phyloP scores from a whole-genome alignment of 35 echinoderm and acorn worm species.

The Hemicentrotus pulcherrimus region DNA sequence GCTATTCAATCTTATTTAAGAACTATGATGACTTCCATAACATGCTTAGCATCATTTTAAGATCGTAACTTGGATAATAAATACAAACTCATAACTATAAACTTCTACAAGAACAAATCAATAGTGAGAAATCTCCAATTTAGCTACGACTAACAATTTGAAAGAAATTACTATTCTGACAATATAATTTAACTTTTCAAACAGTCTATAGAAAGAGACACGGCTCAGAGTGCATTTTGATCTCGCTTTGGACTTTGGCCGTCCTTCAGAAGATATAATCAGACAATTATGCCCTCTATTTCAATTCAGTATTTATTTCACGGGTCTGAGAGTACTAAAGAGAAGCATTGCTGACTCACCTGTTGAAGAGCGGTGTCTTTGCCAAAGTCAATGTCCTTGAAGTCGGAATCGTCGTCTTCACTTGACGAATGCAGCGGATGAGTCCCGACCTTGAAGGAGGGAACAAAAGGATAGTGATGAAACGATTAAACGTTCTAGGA shows the following conservation, averaged over 20 bases:
- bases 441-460: conserved; percentile 79
- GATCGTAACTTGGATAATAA: background rate
- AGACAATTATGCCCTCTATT: too few species aligned
- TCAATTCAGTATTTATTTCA: background rate
- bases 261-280: background rate
- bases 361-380: conserved; percentile 91
- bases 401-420: conserved; percentile 94
- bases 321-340: background rate
- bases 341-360: conserved; percentile 59
- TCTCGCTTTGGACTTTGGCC: background rate
- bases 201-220: background rate
- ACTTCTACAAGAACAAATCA: background rate
- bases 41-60: background rate
- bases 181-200: background rate
- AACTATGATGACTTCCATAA: background rate
- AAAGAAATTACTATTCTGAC: background rate
- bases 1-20: background rate
- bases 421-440: conserved; percentile 97
- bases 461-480: background rate
- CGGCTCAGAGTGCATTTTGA: background rate
- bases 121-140: background rate
- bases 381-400: conserved; percentile 91
- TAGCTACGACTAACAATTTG: background rate
- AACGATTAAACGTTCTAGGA: too few species aligned
- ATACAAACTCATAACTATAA: background rate